These are phyloP conservation scores for Phengaris alcon DNA, from an alignment of 2,888 invertebrate species.

Conservation along the genomic window DNA sequence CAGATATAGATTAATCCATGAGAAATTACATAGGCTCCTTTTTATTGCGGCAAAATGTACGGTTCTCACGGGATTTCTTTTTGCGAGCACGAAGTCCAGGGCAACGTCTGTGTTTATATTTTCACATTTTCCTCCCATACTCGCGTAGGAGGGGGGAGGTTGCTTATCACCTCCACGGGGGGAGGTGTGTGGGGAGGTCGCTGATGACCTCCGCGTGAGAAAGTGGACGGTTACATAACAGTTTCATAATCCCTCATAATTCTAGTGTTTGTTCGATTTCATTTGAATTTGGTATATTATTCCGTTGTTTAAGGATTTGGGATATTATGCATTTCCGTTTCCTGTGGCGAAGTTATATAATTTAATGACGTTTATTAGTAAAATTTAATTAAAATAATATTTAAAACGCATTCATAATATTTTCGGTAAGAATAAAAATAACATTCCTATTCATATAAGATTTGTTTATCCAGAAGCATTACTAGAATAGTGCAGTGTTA, in stretches of 20 bases:
- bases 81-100: too few relatives aligned
- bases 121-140: background rate
- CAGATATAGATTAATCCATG: too few relatives aligned
- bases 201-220: constrained; percentile 14
- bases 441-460: too few relatives aligned
- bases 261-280: constrained; percentile 4
- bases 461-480: too few relatives aligned
- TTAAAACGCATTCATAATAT: too few relatives aligned
- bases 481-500: too few relatives aligned
- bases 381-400: too few relatives aligned
- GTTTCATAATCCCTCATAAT: constrained; percentile 8
- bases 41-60: too few relatives aligned
- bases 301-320: background rate
- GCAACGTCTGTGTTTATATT: background rate
- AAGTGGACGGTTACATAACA: background rate
- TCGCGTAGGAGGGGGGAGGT: background rate
- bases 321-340: background rate
- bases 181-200: background rate
- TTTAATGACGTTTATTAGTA: background rate
- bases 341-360: background rate
- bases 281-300: background rate
- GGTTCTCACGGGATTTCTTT: too few relatives aligned
- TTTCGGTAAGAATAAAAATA: too few relatives aligned
- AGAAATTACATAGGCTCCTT: too few relatives aligned
- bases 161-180: background rate